These are phyloP conservation scores for Urophycis tenuis DNA, from an alignment of 2,797 vertebrate genomes.

Conservation along the genomic window DNA sequence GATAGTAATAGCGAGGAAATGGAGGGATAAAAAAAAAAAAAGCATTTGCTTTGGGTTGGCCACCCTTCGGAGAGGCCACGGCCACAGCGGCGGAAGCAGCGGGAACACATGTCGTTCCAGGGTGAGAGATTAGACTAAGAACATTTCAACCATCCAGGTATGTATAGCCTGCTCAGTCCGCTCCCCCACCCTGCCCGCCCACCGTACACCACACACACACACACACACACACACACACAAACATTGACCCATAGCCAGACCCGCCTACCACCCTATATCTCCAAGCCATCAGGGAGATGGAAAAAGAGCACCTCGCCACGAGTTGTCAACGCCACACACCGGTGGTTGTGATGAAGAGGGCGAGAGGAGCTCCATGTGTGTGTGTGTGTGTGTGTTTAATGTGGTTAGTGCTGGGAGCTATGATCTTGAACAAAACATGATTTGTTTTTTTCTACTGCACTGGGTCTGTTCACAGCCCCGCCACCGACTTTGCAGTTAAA, in stretches of 20 bases:
- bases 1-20: neutral
- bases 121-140: neutral
- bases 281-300: neutral
- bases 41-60: neutral
- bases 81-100: constrained; percentile 12
- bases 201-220: too few species aligned
- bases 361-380: neutral
- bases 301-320: neutral
- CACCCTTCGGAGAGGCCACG: neutral
- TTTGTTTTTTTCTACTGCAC: neutral
- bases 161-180: neutral
- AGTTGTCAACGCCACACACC: neutral
- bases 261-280: neutral
- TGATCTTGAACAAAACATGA: neutral
- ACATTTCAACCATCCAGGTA: neutral
- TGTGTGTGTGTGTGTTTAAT: neutral
- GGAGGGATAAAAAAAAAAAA: neutral
- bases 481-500: neutral
- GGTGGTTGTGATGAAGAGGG: neutral
- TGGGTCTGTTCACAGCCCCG: neutral
- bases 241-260: neutral
- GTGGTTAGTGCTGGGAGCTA: neutral
- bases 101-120: neutral
- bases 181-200: neutral
- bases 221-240: neutral